These are phyloP conservation scores for Trichonephila clavipes DNA, from an alignment of 1,140 invertebrate species.

Conservation along the genomic window DNA sequence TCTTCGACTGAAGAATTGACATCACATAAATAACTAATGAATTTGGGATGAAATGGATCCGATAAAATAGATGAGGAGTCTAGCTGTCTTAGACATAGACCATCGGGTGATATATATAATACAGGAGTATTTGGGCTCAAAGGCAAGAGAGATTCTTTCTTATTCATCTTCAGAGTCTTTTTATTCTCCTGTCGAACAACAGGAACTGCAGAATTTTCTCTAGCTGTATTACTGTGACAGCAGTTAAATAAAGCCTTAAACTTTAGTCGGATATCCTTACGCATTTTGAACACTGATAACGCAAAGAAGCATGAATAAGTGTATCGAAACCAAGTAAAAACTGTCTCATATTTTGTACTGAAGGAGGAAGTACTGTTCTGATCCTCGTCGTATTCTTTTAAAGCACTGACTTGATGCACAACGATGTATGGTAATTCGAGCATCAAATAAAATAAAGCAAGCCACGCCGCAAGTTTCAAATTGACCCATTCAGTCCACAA, in stretches of 20 bases:
- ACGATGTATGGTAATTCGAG: conserved; percentile 68
- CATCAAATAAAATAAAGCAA: conserved; percentile 49
- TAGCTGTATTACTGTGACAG: conserved; percentile 53
- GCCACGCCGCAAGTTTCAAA: conserved; percentile 40
- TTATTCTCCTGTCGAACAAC: conserved; percentile 14
- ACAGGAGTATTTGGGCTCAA: conserved; percentile 77
- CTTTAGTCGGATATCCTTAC: conserved; percentile 77
- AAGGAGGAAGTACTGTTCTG: neutral
- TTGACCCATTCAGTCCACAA: conserved; percentile 75
- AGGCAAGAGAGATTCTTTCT: conserved; percentile 50
- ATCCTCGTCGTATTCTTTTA: neutral
- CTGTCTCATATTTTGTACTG: conserved; percentile 67
- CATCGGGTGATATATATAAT: conserved; percentile 77
- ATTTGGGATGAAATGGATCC: conserved; percentile 60
- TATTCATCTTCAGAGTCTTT: conserved; percentile 11
- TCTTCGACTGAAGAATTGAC: conserved; percentile 50
- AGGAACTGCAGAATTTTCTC: conserved; percentile 60
- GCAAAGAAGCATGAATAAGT: conserved; percentile 67
- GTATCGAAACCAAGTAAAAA: conserved; percentile 77
- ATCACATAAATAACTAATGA: conserved; percentile 78
- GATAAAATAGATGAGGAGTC: neutral
- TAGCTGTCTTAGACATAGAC: conserved; percentile 76
- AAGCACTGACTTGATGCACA: conserved; percentile 57
- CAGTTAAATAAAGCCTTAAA: conserved; percentile 72
- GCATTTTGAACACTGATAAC: conserved; percentile 57